Percentiles rank a stretch among this genome's conserved stretches.
Conservation (phyloP, 2,888 invertebrate species). For the Xylota segnis region DNA sequence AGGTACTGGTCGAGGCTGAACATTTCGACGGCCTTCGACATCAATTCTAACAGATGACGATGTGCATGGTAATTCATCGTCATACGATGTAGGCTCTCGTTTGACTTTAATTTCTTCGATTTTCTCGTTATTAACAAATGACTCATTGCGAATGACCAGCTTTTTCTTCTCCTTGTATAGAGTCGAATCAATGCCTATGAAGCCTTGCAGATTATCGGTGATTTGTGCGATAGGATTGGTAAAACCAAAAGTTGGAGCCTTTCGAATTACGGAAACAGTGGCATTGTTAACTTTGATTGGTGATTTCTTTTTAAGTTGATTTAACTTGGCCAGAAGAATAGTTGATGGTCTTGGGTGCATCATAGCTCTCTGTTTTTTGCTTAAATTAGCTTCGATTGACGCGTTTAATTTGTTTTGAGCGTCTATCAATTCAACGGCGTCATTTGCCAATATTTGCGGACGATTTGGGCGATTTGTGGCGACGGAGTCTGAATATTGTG, state of each 20-base stretch:
- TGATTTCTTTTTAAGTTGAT: constrained; percentile 8
- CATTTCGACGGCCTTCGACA: too few species aligned
- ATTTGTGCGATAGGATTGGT: too few species aligned
- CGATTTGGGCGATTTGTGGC: neutral
- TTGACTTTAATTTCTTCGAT: neutral
- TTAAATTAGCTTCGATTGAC: constrained; percentile 13
- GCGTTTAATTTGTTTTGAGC: constrained; percentile 6
- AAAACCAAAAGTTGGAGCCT: too few species aligned
- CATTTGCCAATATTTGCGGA: neutral
- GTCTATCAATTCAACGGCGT: constrained; percentile 4
- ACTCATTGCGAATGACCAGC: neutral
- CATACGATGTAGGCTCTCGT: too few species aligned
- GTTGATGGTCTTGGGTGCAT: constrained; percentile 1
- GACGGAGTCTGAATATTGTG: neutral
- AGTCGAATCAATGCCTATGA: neutral
- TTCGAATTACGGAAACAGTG: too few species aligned
- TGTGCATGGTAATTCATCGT: too few species aligned
- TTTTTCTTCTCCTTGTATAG: neutral
- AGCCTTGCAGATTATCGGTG: neutral
- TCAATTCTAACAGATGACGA: too few species aligned
- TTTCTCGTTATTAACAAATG: neutral
- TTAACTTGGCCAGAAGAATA: constrained; percentile 29
- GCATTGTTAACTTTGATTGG: neutral
- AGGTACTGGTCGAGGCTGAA: too few species aligned
- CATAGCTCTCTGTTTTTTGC: neutral